phyloP scores from a whole-genome alignment of 2,113 vertebrate genomes.

The Heliornis fulica region DNA sequence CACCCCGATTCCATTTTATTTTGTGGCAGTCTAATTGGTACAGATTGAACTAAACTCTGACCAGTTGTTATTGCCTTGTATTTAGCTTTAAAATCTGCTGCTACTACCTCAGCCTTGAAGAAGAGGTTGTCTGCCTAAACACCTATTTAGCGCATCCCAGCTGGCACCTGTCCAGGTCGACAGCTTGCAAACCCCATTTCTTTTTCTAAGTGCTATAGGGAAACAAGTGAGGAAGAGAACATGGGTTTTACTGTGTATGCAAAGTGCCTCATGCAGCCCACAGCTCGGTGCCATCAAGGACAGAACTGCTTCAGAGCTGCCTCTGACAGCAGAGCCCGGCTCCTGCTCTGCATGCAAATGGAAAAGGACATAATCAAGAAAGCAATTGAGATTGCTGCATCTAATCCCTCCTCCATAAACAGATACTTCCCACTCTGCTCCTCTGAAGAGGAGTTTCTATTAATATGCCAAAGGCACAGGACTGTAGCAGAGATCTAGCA shows the following conservation, averaged over 20 bases:
- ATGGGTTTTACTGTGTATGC: background rate
- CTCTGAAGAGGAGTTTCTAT: background rate
- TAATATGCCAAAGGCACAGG: background rate
- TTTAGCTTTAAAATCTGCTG: background rate
- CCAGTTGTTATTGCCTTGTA: background rate
- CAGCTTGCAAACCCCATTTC: slow-evolving; percentile 2
- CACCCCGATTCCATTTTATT: background rate
- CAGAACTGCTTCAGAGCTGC: background rate
- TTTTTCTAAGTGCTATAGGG: background rate
- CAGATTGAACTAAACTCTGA: background rate
- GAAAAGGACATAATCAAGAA: background rate
- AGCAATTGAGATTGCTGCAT: background rate
- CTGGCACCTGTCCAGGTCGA: background rate
- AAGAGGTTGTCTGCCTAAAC: background rate
- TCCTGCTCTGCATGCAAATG: slow-evolving; percentile 30
- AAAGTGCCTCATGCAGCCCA: background rate
- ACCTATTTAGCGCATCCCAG: background rate
- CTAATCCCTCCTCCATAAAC: background rate
- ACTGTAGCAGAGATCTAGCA: background rate
- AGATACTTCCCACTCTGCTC: background rate
- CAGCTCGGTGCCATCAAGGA: background rate
- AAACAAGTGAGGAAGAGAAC: background rate
- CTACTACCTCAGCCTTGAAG: background rate
- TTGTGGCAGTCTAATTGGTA: background rate
- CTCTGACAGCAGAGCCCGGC: background rate